These are phyloP conservation scores for Sebastes taczanowskii DNA, from an alignment of 2,797 vertebrate genomes.

Conservation along the genomic window DNA sequence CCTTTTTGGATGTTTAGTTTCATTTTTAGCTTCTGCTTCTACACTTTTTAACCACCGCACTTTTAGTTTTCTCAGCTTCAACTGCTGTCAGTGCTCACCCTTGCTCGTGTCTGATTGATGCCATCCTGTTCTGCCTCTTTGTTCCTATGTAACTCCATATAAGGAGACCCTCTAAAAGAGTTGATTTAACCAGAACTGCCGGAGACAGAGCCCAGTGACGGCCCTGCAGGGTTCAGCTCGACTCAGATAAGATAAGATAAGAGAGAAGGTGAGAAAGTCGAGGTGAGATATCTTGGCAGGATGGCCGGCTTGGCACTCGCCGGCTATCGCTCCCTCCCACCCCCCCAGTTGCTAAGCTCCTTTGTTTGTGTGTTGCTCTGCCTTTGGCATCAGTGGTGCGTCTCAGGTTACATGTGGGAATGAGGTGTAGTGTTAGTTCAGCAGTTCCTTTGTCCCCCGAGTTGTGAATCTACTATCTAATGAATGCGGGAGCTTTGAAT, in stretches of 20 bases:
- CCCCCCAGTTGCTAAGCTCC: conserved; percentile 74
- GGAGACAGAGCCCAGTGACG: conserved; percentile 55
- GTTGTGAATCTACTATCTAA: conserved; percentile 59
- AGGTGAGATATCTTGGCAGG: conserved; percentile 47
- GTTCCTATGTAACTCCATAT: conserved; percentile 50
- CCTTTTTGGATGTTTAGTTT: not conserved
- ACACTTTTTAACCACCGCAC: not conserved
- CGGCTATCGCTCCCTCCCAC: not conserved
- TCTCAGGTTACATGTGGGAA: conserved; percentile 75
- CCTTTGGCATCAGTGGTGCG: conserved; percentile 61
- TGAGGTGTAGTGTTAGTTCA: conserved; percentile 75
- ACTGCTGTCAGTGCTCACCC: conserved; percentile 36
- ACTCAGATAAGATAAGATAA: conserved; percentile 68
- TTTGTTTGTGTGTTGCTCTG: conserved; percentile 77
- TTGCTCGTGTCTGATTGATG: conserved; percentile 56
- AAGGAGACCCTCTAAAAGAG: conserved; percentile 43
- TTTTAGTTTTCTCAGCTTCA: conserved; percentile 31
- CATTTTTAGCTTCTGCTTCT: not conserved
- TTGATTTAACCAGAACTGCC: conserved; percentile 55
- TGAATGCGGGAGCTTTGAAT: conserved; percentile 52
- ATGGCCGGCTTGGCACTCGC: conserved; percentile 37
- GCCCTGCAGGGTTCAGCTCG: conserved; percentile 48
- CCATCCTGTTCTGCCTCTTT: conserved; percentile 56
- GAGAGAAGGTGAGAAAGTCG: conserved; percentile 68
- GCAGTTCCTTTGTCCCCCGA: conserved; percentile 75